Evolutionary conservation across 2,888 invertebrate species (phyloP).

Genomic region (Leucoma salicis): DNA sequence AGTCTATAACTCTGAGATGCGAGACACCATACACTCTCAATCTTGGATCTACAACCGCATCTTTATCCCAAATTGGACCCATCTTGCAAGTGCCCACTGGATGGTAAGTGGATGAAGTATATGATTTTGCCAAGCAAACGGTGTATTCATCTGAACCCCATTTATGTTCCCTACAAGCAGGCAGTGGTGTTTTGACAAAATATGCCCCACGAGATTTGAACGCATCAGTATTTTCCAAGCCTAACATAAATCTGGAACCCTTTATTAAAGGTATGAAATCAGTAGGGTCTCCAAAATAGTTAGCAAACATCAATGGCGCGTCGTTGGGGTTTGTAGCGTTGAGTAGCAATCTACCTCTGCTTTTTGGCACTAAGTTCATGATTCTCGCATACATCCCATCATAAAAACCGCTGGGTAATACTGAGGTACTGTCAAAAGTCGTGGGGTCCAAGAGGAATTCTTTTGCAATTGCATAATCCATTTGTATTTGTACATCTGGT

Average conservation of each 20-base stretch:
- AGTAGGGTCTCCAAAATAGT: conserved; percentile 80
- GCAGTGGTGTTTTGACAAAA: conserved; percentile 75
- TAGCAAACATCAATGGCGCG: conserved; percentile 86
- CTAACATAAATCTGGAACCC: conserved; percentile 81
- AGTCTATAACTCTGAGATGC: conserved; percentile 86
- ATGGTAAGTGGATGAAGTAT: conserved; percentile 77
- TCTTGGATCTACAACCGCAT: conserved; percentile 86
- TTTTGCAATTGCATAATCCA: conserved; percentile 66
- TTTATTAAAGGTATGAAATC: conserved; percentile 83
- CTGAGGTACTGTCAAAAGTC: conserved; percentile 10
- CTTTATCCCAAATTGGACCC: conserved; percentile 79
- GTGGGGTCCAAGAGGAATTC: conserved; percentile 59
- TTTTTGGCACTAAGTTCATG: conserved; percentile 82
- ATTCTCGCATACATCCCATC: conserved; percentile 80
- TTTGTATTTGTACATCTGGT: conserved; percentile 84
- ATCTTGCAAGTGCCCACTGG: conserved; percentile 66
- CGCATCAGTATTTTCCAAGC: conserved; percentile 79
- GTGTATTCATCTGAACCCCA: conserved; percentile 85
- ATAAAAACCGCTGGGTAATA: conserved; percentile 82
- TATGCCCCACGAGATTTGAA: conserved; percentile 80
- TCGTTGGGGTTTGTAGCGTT: conserved; percentile 86
- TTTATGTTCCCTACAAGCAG: conserved; percentile 79
- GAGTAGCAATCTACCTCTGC: conserved; percentile 82
- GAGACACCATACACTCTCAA: conserved; percentile 84
- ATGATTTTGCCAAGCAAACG: conserved; percentile 82